Evolutionary conservation across 2,113 vertebrate species (phyloP), one percentile per base, ranked within the genome.

Genomic region (Eulacestoma nigropectus): DNA sequence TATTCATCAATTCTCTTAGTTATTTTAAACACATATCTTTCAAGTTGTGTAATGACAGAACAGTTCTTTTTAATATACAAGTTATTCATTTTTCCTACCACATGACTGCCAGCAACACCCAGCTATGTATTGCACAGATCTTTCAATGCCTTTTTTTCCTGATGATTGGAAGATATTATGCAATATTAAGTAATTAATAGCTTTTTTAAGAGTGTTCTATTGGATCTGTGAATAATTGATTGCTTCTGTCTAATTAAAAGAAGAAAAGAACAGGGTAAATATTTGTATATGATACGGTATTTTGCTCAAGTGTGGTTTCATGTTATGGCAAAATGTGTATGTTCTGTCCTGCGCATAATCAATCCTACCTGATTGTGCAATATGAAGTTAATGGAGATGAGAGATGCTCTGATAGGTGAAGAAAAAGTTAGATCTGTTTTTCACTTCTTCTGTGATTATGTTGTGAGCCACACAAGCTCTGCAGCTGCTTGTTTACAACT

Each of bases 1-100:
- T 87, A 95, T 87, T 94, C 85, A 67, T 77, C 47, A 74, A 44
- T 90, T 67, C 87, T 80, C 59, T 62, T 73, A 80, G 72, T 68
- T 92, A 90, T 81, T 95, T 92, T 93, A 89, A 95, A 93, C 29
- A n/a, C 42, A 25, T 92, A 77, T 90, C 87, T 95, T 94, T 94
- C 82, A 80, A 85, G 59, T 39, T 81, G 70, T 83, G 75, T 93
- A 91, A 95, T 91, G 87, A 89, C 87, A 94, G 42, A 50, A 50
- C 46, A 59, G 68, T 78, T 22, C 88, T 64, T 92, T 60, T 55
- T 80, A 88, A 93, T 84, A 89, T 56, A 94, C 44, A 41, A 59
- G 49, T 80, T 87, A 67, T 68, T 95, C 56, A 16, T 50, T 95
- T 86, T 76, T 53, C 59, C 68, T 90, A 42, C 53, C 83, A 59